Conservation (phyloP, 64 coral and sea anemone genomes). For the Stichodactyla mertensii region DNA sequence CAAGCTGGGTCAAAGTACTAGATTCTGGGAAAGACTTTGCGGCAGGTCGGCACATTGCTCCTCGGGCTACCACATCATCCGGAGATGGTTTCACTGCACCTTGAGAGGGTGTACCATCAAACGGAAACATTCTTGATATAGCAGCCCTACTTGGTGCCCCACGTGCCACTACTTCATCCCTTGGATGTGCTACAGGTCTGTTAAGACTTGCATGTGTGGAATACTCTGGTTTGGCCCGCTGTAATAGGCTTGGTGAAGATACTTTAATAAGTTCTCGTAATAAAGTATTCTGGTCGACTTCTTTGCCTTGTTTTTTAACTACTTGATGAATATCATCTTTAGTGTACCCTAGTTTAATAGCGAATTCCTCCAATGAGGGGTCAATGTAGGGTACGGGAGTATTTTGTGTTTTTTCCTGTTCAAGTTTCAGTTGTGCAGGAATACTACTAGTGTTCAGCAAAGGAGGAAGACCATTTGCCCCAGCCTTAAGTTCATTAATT, state of each 20-base stretch:
- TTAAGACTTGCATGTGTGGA: conserved; percentile 9
- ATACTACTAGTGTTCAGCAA: not conserved
- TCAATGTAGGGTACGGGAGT: conserved; percentile 37
- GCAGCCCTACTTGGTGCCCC: conserved; percentile 34
- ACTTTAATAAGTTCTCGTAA: conserved; percentile 90
- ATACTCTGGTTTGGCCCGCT: conserved; percentile 6
- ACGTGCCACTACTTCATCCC: conserved; percentile 56
- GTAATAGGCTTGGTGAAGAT: conserved; percentile 47
- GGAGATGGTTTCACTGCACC: not conserved
- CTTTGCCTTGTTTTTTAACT: conserved; percentile 77
- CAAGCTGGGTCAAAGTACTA: not conserved
- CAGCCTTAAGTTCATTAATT: conserved; percentile 8
- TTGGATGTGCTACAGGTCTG: not conserved
- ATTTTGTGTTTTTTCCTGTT: not conserved
- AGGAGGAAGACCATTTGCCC: not conserved
- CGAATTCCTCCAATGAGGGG: conserved; percentile 83
- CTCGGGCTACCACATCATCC: conserved; percentile 50
- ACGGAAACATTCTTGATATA: not conserved
- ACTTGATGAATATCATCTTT: conserved; percentile 76
- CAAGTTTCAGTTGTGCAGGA: not conserved
- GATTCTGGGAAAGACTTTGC: not conserved
- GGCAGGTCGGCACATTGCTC: conserved; percentile 23
- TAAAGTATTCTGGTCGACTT: conserved; percentile 78
- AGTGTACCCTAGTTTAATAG: conserved; percentile 88
- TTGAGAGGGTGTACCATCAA: not conserved